Percentiles rank a stretch among this genome's conserved stretches.
phyloP scores from a whole-genome alignment of 2,113 vertebrate genomes.

The Rhizomys pruinosus region DNA sequence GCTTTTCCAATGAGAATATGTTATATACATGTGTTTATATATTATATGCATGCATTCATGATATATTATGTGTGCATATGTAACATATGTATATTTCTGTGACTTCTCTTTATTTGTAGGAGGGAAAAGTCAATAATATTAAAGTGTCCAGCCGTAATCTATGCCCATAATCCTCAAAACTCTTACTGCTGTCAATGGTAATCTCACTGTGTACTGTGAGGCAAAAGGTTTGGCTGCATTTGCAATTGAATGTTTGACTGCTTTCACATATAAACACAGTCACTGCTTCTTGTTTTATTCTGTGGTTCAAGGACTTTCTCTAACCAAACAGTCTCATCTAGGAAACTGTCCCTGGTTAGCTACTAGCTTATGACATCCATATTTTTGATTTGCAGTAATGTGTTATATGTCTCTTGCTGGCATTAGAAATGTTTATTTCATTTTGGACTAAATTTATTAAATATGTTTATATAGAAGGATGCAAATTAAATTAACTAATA shows the following conservation, averaged over 20 bases:
- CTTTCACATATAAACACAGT: neutral
- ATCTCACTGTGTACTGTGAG: neutral
- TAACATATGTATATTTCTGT: neutral
- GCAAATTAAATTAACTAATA: neutral
- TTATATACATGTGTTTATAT: neutral
- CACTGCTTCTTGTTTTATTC: neutral
- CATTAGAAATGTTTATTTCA: neutral
- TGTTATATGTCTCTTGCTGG: neutral
- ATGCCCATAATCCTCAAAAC: neutral
- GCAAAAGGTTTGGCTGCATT: neutral
- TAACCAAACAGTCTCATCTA: neutral
- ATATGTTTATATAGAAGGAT: neutral
- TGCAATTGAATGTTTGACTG: neutral
- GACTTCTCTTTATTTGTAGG: neutral
- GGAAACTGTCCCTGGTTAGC: neutral
- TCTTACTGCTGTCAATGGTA: neutral
- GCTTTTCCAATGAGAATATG: neutral
- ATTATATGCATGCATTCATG: no score
- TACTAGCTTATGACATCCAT: neutral
- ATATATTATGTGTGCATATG: neutral
- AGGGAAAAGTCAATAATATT: neutral
- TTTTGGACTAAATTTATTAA: neutral
- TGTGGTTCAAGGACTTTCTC: neutral
- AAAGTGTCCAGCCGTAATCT: neutral
- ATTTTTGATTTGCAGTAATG: slow-evolving; percentile 6